Evolutionary conservation across 2,113 vertebrate genomes (phyloP).

Genomic region (Rutilus rutilus): DNA sequence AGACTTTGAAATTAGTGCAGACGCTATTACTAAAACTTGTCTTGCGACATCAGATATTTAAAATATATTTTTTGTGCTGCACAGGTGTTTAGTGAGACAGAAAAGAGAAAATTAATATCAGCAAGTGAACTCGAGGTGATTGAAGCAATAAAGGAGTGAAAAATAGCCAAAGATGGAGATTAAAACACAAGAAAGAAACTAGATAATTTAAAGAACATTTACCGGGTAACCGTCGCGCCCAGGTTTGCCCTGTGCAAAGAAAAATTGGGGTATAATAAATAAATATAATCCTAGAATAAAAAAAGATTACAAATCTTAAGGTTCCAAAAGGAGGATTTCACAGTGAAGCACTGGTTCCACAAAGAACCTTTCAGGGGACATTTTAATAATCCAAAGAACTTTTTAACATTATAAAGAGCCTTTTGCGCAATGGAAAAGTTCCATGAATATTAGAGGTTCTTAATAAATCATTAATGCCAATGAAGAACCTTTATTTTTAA

Average conservation of each 20-base stretch:
- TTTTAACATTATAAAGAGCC: too few relatives aligned
- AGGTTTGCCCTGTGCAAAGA: slow-evolving; percentile 91
- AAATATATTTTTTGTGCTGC: background rate
- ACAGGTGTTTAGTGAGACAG: background rate
- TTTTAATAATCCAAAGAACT: too few relatives aligned
- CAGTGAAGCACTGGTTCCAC: too few relatives aligned
- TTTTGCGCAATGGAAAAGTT: too few relatives aligned
- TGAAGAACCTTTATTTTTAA: too few relatives aligned
- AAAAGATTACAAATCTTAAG: background rate
- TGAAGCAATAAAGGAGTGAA: background rate
- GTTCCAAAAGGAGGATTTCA: too few relatives aligned
- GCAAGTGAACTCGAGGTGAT: background rate
- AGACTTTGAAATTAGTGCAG: background rate
- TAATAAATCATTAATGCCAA: too few relatives aligned
- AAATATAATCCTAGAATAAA: slow-evolving; percentile 11
- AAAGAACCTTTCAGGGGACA: too few relatives aligned
- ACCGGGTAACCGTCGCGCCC: slow-evolving; percentile 99
- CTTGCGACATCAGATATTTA: background rate
- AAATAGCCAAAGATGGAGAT: background rate
- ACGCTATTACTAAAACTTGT: background rate
- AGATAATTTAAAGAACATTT: slow-evolving; percentile 73
- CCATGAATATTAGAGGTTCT: too few relatives aligned
- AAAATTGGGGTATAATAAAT: slow-evolving; percentile 69
- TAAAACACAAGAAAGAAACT: slow-evolving; percentile 6
- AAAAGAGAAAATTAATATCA: background rate